Percentiles rank a stretch among this genome's conserved stretches.
phyloP scores from a whole-genome alignment of 2,113 vertebrate genomes.

The Cyanocitta stelleri region DNA sequence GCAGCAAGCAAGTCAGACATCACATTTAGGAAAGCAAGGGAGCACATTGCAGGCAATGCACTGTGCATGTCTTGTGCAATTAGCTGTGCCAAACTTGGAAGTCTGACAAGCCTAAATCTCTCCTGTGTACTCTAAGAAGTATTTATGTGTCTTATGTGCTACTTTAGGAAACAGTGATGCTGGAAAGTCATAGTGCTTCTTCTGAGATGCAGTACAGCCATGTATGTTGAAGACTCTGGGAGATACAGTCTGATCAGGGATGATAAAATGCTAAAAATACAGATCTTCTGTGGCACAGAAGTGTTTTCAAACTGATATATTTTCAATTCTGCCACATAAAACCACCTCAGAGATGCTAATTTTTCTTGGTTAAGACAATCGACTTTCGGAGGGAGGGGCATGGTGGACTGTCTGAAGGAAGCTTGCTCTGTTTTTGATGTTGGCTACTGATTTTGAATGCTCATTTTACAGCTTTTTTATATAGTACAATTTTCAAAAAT shows the following conservation, averaged over 20 bases:
- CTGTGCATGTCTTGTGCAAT: not conserved
- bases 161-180: not conserved
- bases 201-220: not conserved
- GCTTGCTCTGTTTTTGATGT: not conserved
- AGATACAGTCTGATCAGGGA: not conserved
- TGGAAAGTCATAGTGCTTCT: not conserved
- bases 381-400: not conserved
- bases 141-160: not conserved
- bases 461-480: not conserved
- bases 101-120: not conserved
- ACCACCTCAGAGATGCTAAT: not conserved
- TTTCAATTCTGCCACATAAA: not conserved
- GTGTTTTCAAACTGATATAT: not conserved
- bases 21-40: not conserved
- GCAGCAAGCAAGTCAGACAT: not conserved
- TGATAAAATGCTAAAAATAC: not conserved
- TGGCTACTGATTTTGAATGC: not conserved
- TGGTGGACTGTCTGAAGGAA: not conserved
- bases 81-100: not conserved
- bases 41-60: not conserved
- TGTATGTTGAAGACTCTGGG: not conserved
- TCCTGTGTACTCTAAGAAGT: not conserved
- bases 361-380: not conserved
- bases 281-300: not conserved
- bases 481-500: not conserved